Base-by-base conservation (phyloP, 1,140 invertebrate species). In the Metaphire vulgaris region DNA sequence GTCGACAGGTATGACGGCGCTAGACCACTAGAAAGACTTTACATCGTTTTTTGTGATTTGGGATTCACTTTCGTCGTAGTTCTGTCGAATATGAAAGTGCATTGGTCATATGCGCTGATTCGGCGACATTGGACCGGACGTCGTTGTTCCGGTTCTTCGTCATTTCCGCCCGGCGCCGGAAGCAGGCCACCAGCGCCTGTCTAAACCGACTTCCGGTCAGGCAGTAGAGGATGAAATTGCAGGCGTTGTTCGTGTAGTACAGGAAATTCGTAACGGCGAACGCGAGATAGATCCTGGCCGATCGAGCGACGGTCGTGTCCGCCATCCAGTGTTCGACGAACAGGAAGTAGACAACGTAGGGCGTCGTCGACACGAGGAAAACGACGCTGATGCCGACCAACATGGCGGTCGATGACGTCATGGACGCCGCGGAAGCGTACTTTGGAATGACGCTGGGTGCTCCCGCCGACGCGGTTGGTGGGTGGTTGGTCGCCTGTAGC, bases 171-270 rank as follows among this genome's bases (percentile, higher is more conserved):
- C 33, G 72, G n/a, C 33, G 33, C 21, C 34, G 67, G 64, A 79
- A 80, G 32, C 80, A 72, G 15, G n/a, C n/a, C 1, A 29, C 0
- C 12, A 82, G 71, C 77, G 81, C 81, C 31, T 76, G 73, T 41
- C 84, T 70, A 64, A 85, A 84, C 67, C 76, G 79, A 1, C 81
- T 81, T 15, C 82, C 82, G 0, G 82, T 83, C 16, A 83, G 77
- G 77, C 81, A 83, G 74, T 83, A 84, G 14, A 85, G 73, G 74
- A 84, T 81, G 78, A 85, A 83, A 79, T 85, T 83, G 15, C 82
- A 77, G 14, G 82, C 74, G 69, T 84, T 82, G 75, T 85, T 85
- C 1, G 80, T 74, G 73, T 83, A 84, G 75, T 83, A 81, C 1
- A 84, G 75, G 74, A 83, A 80, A 70, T 83, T 83, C 0, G 80